These are phyloP conservation scores for Hystrix brachyura DNA, from an alignment of 2,113 vertebrate species.

Conservation along the genomic window DNA sequence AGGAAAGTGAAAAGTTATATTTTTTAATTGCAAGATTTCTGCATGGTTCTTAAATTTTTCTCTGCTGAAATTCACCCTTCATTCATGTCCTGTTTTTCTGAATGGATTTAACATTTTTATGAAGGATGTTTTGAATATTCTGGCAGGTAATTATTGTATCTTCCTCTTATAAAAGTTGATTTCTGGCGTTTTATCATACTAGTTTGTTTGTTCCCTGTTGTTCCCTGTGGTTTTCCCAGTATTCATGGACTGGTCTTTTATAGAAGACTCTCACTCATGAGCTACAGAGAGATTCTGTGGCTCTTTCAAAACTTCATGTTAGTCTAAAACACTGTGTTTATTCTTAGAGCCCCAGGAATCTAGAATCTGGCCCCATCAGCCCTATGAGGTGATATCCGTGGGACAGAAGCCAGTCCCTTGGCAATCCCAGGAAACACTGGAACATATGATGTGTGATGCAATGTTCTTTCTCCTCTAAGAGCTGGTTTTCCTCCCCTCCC, in stretches of 20 bases:
- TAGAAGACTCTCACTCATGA: neutral
- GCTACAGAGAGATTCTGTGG: neutral
- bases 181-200: neutral
- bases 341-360: neutral
- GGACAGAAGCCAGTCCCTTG: neutral
- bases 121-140: neutral
- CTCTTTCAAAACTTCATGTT: too few species aligned
- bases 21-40: neutral
- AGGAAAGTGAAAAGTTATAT: neutral
- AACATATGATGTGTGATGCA: too few species aligned
- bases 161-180: neutral
- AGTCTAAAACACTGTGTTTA: neutral
- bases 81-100: neutral
- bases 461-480: fast-evolving
- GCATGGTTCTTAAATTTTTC: neutral
- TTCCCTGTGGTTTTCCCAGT: neutral
- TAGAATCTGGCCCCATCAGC: neutral
- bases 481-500: neutral
- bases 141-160: neutral
- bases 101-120: neutral
- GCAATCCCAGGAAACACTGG: neutral
- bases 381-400: neutral
- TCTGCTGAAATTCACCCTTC: neutral
- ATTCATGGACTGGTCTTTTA: neutral
- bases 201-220: neutral